Conservation (phyloP, 92 coral and sea anemone species). For the Zoanthus sociatus region DNA sequence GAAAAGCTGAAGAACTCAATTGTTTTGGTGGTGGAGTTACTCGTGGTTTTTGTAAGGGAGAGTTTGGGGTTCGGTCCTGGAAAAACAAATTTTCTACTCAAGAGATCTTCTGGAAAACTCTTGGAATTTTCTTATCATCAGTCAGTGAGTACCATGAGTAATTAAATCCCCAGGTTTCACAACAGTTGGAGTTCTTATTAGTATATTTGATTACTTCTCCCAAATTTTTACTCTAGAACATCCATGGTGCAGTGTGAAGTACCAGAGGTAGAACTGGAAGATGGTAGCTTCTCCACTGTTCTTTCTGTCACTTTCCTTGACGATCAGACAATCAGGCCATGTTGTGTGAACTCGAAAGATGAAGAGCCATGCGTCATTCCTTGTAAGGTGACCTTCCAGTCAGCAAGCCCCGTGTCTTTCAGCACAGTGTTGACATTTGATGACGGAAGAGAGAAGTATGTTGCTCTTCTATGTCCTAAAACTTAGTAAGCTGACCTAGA, state of each 20-base stretch:
- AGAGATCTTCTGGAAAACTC: no score
- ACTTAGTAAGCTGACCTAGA: no score
- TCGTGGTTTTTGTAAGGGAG: no score
- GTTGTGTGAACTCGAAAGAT: conserved; percentile 59
- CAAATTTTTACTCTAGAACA: conserved; percentile 57
- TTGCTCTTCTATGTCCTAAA: background rate
- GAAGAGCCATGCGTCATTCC: conserved; percentile 83
- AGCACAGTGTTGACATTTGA: conserved; percentile 69
- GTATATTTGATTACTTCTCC: background rate
- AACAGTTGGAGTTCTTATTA: no score
- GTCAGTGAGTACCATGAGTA: no score
- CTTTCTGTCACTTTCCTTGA: conserved; percentile 80
- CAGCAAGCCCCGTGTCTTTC: conserved; percentile 91
- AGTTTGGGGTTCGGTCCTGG: no score
- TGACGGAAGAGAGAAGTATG: conserved; percentile 85
- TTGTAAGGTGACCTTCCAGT: conserved; percentile 80
- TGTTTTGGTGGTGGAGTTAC: no score
- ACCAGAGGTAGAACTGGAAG: conserved; percentile 90
- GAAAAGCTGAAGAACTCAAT: no score
- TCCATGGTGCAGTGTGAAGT: conserved; percentile 74
- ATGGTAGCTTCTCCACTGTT: conserved; percentile 83
- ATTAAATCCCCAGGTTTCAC: no score
- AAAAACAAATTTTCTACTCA: no score
- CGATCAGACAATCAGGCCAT: conserved; percentile 85
- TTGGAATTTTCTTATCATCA: no score